Evolutionary conservation across 1,140 invertebrate genomes (phyloP), one percentile per base, ranked within the genome.

Genomic region (Anoplolepis gracilipes): DNA sequence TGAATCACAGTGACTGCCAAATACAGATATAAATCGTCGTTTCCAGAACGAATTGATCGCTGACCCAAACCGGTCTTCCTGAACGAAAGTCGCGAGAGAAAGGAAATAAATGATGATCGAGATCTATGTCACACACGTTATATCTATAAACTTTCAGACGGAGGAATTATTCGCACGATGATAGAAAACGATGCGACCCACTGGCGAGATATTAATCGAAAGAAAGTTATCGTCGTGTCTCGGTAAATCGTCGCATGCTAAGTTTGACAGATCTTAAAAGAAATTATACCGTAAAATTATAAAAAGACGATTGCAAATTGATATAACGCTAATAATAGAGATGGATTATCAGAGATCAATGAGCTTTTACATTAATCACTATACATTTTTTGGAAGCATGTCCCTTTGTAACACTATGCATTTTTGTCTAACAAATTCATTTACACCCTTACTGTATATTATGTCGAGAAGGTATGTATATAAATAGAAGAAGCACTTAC

Each of bases 61-160:
- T 82, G 65, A 72, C 36, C 67, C 28, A 72, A 69, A 82, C 67
- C 65, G 65, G 65, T 82, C 49, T 22, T 55, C 6, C 10, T 11
- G 53, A 46, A 82, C 36, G 78, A 82, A 57, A 72, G 53, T 59
- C 28, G 19, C 19, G 19, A 25, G 78, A 82, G 78, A 82, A 82
- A 72, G 78, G 78, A 82, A 70, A 42, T 81, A 70, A 81, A 81
- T 22, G 77, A 81, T 19, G 16, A 53, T 36, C 62, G 22, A n/a
- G 30, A 79, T 61, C 59, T 81, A 30, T 70, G 7, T n/a, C 28
- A 42, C 11, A 59, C 13, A 16, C 25, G 25, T 49, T 49, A 19
- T 49, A 46, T 19, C 46, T 49, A 49, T 10, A 49, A 13, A 67
- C 42, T 59, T 42, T 59, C 65, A 55, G 6, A 70, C 22, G 46